Evolutionary conservation across 2,113 vertebrate genomes (phyloP).

Genomic region (Delphinapterus leucas): DNA sequence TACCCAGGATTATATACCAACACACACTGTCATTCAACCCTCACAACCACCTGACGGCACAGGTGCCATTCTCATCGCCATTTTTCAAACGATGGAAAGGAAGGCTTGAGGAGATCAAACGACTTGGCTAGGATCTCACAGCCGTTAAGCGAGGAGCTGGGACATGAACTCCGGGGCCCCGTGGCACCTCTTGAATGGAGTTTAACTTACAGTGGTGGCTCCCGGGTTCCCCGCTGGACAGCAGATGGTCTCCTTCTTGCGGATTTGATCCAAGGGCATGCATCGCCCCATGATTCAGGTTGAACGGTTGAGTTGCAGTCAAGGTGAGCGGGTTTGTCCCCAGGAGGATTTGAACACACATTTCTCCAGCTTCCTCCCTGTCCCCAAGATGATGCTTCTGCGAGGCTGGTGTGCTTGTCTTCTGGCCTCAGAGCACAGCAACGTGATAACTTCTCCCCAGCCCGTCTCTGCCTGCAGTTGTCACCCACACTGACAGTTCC

Average conservation of each 20-base stretch:
- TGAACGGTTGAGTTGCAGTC: not conserved
- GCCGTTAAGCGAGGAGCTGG: not conserved
- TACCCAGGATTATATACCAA: fast-evolving
- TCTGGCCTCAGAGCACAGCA: not conserved
- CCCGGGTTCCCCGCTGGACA: fast-evolving
- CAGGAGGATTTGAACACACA: not conserved
- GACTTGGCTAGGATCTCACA: no score
- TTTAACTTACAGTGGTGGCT: fast-evolving
- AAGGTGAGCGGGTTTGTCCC: not conserved
- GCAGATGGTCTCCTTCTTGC: not conserved
- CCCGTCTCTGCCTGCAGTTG: not conserved
- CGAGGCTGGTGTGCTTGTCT: not conserved
- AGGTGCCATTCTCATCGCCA: fast-evolving
- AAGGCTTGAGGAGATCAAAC: not conserved
- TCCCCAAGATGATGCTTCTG: not conserved
- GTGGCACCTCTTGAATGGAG: fast-evolving
- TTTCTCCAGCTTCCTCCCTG: not conserved
- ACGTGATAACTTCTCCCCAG: not conserved
- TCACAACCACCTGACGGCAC: fast-evolving
- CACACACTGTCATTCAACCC: fast-evolving
- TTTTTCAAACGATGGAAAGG: not conserved
- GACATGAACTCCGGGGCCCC: fast-evolving
- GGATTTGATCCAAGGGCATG: not conserved
- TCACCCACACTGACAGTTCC: constrained; percentile 19
- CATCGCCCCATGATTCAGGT: not conserved